Percentiles rank a stretch among this genome's conserved stretches.
Conservation (phyloP, 2,797 vertebrate genomes). For the Chloroceryle inda region DNA sequence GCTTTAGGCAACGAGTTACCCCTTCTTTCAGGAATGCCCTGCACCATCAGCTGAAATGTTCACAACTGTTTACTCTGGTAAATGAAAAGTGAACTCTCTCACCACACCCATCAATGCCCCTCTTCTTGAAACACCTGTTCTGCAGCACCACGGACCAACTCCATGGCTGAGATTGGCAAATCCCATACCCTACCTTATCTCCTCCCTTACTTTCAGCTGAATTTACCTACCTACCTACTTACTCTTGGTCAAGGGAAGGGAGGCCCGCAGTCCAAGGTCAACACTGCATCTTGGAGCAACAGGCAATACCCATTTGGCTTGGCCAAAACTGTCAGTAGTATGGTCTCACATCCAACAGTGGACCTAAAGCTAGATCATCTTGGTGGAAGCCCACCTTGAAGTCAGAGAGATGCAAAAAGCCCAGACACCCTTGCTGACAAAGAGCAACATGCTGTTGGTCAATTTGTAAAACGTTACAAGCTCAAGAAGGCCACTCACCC, state of each 20-base stretch:
- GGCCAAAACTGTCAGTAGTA: accelerated
- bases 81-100: slow-evolving; percentile 16
- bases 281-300: accelerated
- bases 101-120: accelerated
- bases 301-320: not conserved
- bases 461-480: not conserved
- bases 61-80: not conserved
- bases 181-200: accelerated
- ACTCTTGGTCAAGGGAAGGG: not conserved
- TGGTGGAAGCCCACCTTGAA: not conserved
- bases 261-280: not conserved
- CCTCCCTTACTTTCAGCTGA: not conserved
- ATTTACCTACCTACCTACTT: not conserved
- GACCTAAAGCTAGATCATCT: not conserved
- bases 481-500: slow-evolving; percentile 9
- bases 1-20: slow-evolving; percentile 38
- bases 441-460: not conserved
- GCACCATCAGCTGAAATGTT: slow-evolving; percentile 45
- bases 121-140: not conserved
- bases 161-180: not conserved
- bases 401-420: not conserved
- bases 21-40: not conserved
- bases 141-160: not conserved
- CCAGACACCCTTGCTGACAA: not conserved
- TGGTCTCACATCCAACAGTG: not conserved